phyloP scores from a whole-genome alignment of 2,888 invertebrate genomes.

The Seira musarum region DNA sequence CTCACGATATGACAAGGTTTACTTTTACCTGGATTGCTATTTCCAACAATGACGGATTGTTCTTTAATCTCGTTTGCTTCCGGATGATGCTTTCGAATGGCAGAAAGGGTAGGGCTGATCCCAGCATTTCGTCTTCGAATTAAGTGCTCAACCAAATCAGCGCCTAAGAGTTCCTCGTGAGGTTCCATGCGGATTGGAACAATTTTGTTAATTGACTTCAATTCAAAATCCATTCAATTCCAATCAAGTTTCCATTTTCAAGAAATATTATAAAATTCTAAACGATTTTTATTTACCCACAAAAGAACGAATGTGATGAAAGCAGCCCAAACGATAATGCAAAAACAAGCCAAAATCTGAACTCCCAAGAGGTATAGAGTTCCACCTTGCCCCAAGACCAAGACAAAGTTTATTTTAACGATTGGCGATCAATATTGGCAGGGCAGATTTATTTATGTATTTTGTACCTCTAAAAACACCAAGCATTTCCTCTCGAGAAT shows the following conservation, averaged over 20 bases:
- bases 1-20: too few species aligned
- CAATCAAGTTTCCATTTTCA: too few species aligned
- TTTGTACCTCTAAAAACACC: too few species aligned
- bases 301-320: constrained; percentile 32
- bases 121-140: constrained; percentile 64
- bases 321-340: constrained; percentile 32
- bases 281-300: not conserved
- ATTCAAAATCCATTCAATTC: too few species aligned
- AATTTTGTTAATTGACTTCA: constrained; percentile 69
- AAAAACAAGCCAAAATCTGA: constrained; percentile 26
- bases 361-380: not conserved
- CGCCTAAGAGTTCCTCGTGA: constrained; percentile 72
- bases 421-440: not conserved
- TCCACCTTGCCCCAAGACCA: not conserved
- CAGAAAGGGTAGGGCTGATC: constrained; percentile 43
- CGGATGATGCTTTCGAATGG: not conserved
- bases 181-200: constrained; percentile 71
- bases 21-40: too few species aligned
- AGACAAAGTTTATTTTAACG: not conserved
- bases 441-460: too few species aligned
- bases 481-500: constrained; percentile 70
- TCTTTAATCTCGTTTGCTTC: too few species aligned
- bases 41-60: too few species aligned
- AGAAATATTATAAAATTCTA: too few species aligned
- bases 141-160: constrained; percentile 72